phyloP scores from a whole-genome alignment of 2,888 invertebrate species.

The Abscondita cerata region DNA sequence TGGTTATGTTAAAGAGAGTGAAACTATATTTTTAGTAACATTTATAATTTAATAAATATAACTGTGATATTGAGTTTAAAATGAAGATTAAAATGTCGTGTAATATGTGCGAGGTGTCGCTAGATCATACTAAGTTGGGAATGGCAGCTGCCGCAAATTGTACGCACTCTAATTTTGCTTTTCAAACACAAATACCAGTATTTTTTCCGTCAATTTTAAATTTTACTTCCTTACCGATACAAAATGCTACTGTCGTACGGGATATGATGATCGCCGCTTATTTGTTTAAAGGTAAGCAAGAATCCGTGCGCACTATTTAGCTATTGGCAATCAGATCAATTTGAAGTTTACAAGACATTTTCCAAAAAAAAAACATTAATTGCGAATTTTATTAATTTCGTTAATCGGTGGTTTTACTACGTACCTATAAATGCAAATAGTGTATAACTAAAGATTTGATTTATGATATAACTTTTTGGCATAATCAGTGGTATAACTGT shows the following conservation, averaged over 20 bases:
- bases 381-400: too few relatives aligned
- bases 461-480: too few relatives aligned
- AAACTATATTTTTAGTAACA: constrained; percentile 25
- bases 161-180: constrained; percentile 50
- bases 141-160: constrained; percentile 43
- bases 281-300: constrained; percentile 70
- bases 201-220: constrained; percentile 48
- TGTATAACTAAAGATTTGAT: too few relatives aligned
- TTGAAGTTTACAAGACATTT: too few relatives aligned
- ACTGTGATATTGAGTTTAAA: constrained; percentile 42
- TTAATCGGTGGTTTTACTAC: too few relatives aligned
- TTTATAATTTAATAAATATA: too few relatives aligned
- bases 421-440: too few relatives aligned
- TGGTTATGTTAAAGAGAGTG: too few relatives aligned
- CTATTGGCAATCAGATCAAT: too few relatives aligned
- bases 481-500: too few relatives aligned
- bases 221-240: constrained; percentile 55
- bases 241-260: constrained; percentile 64
- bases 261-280: constrained; percentile 71
- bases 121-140: constrained; percentile 51
- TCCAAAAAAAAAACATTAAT: too few relatives aligned
- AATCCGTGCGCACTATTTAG: too few relatives aligned
- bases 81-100: constrained; percentile 56
- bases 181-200: constrained; percentile 45
- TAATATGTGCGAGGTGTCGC: constrained; percentile 56